Evolutionary conservation across 2,113 vertebrate species (phyloP), one percentile per base, ranked within the genome.

Genomic region (Australoheros scitulus): DNA sequence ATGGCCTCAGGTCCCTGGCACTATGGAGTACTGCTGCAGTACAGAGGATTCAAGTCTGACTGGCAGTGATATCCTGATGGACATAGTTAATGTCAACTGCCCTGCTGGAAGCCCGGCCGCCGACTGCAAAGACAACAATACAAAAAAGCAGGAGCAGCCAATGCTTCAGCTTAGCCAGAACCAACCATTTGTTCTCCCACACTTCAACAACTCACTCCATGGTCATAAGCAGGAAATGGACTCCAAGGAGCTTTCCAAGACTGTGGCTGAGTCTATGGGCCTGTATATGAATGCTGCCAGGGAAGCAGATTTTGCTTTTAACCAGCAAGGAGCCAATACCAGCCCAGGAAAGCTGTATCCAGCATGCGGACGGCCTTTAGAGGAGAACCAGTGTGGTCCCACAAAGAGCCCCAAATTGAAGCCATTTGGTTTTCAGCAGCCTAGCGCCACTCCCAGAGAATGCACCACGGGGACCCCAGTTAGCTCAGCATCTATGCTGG

Each of bases 221-320:
- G 88, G 89, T 84, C 92, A 92, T 70, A 96, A 95, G 92, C 91
- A 94, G 77, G 97, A 99, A 92, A 95, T 96, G 1, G 98, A 99
- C 91, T 97, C 98, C 1, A 99, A 99, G 93, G 98, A 99, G 92
- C 98, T 99, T 83, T 98, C 98, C 24, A 97, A 97, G 55, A 96
- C 98, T 0, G 98, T 99, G 82, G 98, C 98, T 0, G 98, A 99
- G 93, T 99, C 98, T 77, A 99, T 99, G 98, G 98, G 97, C 83
- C 95, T 99, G 20, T 99, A 99, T 84, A 99, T 99, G 98, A 97
- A 99, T 89, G 98, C 97, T 0, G 95, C 97, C 84, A 95, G 98
- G 88, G 97, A 99, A 11, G 96, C 96, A 0, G 98, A 99, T 87
- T 99, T 96, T 77, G 87, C 95, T 82, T 98, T 97, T 0, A 96